Base-by-base conservation (phyloP, 2,113 vertebrate species). In the Upupa epops region DNA sequence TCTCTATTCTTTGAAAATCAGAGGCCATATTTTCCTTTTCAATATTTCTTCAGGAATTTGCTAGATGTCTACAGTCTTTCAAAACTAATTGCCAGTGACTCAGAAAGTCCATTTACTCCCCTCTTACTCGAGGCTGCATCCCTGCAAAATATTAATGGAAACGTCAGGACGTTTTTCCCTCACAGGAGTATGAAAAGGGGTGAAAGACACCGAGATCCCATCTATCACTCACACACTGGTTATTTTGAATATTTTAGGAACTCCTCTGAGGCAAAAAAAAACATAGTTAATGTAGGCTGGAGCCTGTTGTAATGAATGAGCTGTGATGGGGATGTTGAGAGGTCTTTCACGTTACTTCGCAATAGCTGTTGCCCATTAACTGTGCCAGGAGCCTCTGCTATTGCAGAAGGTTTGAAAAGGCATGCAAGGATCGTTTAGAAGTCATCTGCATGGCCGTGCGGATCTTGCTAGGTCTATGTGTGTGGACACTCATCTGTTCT, bases 81-180 rank as follows among this genome's bases (percentile, higher is more conserved):
- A 87, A 74, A 92, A 76, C 28, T 84, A 40, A 76, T 78, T 95
- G 40, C 49, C 48, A 49, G 16, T 82, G 42, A 20, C 74, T 96
- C 48, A 89, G 77, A 70, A 96, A 88, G 18, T 90, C 94, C 4
- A 29, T 94, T 93, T 73, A 79, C 94, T 91, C 55, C 29, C 20
- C 24, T 84, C 61, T 77, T 13, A 37, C 36, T 70, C 48, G 28
- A 91, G 81, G 60, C 61, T 83, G 25, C 32, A 73, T 83, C 61
- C 68, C 85, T 83, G 18, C 26, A 89, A 73, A 94, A 88, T 56
- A 93, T 45, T 92, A 70, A 91, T 60, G 65, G 83, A 87, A 40
- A 64, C 46, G 42, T 40, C 28, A 87, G 72, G 20, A 5, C 1
- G 2, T 29, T 72, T 60, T 36, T 40, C 6, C 26, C 49, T 89